Evolutionary conservation across 2,797 vertebrate species (phyloP), one percentile per base, ranked within the genome.

Genomic region (Hemibagrus guttatus): DNA sequence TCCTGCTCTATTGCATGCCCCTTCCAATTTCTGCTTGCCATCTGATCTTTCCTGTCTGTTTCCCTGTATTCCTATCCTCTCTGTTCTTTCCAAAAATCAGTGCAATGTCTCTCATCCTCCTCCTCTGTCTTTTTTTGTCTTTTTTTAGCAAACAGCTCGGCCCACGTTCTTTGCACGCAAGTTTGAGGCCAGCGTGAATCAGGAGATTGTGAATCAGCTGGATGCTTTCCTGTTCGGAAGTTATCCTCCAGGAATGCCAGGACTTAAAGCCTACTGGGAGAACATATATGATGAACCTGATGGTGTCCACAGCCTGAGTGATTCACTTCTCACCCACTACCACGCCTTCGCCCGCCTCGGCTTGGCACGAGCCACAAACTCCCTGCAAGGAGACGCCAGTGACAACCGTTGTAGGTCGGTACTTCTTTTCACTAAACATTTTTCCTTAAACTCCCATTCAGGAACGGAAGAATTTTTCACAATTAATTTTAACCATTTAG

Each of bases 141-240:
- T 80, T 0, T 79, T 93, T 91, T 95, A 99, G 98, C 98, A 99
- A 96, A 99, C 97, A 0, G 95, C 97, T 88, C 95, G 98, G 87
- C 98, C 98, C 17, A 99, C 98, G 13, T 99, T 99, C 95, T 99
- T 99, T 23, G 98, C 98, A 42, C 97, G 98, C 86, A 99, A 99
- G 94, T 99, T 99, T 35, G 98, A 99, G 91, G 97, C 98, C 0
- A 97, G 97, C 66, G 98, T 99, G 85, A 99, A 98, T 84, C 98
- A 99, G 93, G 98, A 99, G 93, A 96, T 99, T 79, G 96, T 99
- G 6, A 97, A 97, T 91, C 98, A 99, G 93, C 90, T 99, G 95
- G 98, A 99, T 86, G 93, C 94, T 84, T 98, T 97, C 93, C 93
- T 99, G 93, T 99, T 97, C 0, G 98, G 98, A 61, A 95, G 95